Evolutionary conservation across 2,113 vertebrate species (phyloP).

Genomic region (Egretta garzetta): DNA sequence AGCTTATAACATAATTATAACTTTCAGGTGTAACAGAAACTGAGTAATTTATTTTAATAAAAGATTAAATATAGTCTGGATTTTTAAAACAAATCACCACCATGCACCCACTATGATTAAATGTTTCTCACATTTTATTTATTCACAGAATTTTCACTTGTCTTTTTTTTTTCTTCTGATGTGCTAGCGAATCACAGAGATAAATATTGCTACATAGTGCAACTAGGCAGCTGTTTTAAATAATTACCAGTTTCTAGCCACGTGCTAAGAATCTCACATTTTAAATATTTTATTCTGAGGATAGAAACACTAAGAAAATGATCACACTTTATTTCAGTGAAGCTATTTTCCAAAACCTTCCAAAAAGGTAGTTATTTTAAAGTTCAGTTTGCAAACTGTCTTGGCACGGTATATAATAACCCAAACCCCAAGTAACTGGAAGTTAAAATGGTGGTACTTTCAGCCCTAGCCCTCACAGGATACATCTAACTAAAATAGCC

Average conservation of each 20-base stretch:
- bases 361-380: background rate
- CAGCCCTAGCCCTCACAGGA: background rate
- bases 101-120: background rate
- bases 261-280: background rate
- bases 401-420: background rate
- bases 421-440: background rate
- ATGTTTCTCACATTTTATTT: background rate
- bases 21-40: background rate
- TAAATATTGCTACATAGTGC: background rate
- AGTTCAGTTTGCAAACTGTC: background rate
- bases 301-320: background rate
- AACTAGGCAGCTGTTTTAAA: background rate
- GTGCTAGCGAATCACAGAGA: background rate
- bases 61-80: background rate
- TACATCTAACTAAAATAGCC: background rate
- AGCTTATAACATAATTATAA: background rate
- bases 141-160: background rate
- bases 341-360: background rate
- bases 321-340: background rate
- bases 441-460: background rate
- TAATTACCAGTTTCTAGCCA: slow-evolving; percentile 18
- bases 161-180: background rate
- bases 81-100: background rate
- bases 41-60: background rate
- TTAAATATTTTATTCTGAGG: background rate